A percentile compares a stretch with the other conserved stretches of the same genome.
Conservation (phyloP, 2,113 vertebrate species). For the Mesitornis unicolor region DNA sequence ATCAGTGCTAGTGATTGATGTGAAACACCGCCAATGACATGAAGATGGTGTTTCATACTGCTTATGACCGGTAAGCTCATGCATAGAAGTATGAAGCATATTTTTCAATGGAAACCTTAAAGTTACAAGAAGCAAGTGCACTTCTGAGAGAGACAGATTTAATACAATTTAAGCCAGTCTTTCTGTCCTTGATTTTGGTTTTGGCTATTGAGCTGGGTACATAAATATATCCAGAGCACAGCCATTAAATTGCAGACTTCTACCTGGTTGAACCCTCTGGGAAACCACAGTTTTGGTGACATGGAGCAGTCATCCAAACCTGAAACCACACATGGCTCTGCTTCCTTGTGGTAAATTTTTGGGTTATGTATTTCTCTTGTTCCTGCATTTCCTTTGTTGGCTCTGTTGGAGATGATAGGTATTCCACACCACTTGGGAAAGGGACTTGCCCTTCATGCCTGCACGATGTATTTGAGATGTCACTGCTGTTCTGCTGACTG, state of each 20-base stretch:
- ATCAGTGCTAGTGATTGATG: neutral
- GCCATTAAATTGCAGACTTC: neutral
- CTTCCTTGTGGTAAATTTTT: neutral
- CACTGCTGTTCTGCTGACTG: fast-evolving
- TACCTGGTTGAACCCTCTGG: neutral
- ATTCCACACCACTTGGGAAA: neutral
- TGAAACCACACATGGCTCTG: neutral
- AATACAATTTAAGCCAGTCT: neutral
- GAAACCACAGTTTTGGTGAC: neutral
- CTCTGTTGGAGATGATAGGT: neutral
- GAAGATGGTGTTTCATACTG: neutral
- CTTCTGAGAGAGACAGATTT: neutral
- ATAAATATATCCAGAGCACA: neutral
- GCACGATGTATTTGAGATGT: neutral
- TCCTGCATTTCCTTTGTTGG: neutral
- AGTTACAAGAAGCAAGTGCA: neutral
- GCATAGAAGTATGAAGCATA: neutral
- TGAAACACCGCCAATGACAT: neutral
- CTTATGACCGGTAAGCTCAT: too few species aligned
- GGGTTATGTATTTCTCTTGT: neutral
- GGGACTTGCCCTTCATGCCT: neutral
- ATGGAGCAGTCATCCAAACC: neutral
- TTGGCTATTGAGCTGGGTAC: neutral
- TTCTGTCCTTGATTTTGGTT: neutral
- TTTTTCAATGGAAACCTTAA: neutral